Evolutionary conservation across 2,888 invertebrate genomes (phyloP).

Genomic region (Euzetes globulus): DNA sequence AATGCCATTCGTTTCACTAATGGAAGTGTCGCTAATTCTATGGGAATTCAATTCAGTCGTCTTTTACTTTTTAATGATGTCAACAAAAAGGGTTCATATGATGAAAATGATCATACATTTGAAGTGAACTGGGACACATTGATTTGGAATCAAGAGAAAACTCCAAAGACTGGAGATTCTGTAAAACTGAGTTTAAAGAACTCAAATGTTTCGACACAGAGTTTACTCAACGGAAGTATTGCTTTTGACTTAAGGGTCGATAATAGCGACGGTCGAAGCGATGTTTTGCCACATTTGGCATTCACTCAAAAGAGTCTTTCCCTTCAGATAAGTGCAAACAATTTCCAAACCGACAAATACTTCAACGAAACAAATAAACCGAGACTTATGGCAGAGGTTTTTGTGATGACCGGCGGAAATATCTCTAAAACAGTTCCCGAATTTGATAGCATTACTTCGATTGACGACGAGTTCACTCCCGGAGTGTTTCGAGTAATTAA

Average conservation of each 20-base stretch:
- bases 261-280: slow-evolving; percentile 4
- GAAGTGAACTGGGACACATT: background rate
- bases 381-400: slow-evolving; percentile 12
- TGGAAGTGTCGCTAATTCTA: background rate
- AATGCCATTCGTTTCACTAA: background rate
- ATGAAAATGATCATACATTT: background rate
- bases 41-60: slow-evolving; percentile 1
- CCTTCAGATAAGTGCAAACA: background rate
- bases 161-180: no score
- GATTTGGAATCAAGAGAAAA: background rate
- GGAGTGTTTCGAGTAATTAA: slow-evolving; percentile 34
- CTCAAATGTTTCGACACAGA: no score
- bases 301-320: slow-evolving; percentile 10
- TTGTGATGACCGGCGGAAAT: background rate
- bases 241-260: slow-evolving; percentile 2
- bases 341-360: background rate
- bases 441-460: background rate
- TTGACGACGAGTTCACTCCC: slow-evolving; percentile 36
- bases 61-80: slow-evolving; percentile 14
- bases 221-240: background rate
- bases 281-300: slow-evolving; percentile 1
- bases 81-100: slow-evolving; percentile 9
- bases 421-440: background rate
- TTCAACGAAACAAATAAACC: background rate
- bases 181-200: no score